Percentiles rank a stretch among this genome's conserved stretches.
phyloP scores from a whole-genome alignment of 2,113 vertebrate genomes.

The Elanoides forficatus region DNA sequence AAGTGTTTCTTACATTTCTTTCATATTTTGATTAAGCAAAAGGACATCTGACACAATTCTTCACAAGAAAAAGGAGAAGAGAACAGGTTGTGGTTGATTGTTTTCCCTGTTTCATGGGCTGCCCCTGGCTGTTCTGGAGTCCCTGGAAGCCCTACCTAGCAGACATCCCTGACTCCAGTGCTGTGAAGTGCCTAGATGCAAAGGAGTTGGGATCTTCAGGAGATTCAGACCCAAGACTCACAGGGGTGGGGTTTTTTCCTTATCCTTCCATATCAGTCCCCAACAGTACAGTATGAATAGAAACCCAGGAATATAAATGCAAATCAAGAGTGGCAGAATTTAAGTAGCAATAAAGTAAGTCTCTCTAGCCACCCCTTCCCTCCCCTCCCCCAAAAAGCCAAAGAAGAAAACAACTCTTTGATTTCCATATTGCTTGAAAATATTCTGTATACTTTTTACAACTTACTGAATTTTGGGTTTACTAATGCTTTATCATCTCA shows the following conservation, averaged over 20 bases:
- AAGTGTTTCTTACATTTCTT: neutral
- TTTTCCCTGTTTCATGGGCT: neutral
- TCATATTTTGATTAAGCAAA: neutral
- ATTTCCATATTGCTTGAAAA: neutral
- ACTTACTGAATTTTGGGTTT: neutral
- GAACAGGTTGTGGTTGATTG: neutral
- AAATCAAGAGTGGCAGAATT: neutral
- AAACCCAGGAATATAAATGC: neutral
- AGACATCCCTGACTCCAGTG: neutral
- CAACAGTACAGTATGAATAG: neutral
- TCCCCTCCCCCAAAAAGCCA: neutral
- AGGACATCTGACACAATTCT: neutral
- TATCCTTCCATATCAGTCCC: neutral
- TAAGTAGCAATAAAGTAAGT: neutral
- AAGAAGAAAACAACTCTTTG: neutral
- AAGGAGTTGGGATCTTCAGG: neutral
- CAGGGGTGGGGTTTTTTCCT: accelerated
- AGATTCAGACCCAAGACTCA: neutral
- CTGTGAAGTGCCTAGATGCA: neutral
- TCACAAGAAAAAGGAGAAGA: neutral
- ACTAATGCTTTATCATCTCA: neutral
- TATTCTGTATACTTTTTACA: neutral
- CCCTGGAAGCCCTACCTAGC: neutral
- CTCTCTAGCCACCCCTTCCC: neutral
- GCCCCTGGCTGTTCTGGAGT: neutral